Evolutionary conservation across 2,888 invertebrate species (phyloP), one percentile per base, ranked within the genome.

Genomic region (Phalangium opilio): DNA sequence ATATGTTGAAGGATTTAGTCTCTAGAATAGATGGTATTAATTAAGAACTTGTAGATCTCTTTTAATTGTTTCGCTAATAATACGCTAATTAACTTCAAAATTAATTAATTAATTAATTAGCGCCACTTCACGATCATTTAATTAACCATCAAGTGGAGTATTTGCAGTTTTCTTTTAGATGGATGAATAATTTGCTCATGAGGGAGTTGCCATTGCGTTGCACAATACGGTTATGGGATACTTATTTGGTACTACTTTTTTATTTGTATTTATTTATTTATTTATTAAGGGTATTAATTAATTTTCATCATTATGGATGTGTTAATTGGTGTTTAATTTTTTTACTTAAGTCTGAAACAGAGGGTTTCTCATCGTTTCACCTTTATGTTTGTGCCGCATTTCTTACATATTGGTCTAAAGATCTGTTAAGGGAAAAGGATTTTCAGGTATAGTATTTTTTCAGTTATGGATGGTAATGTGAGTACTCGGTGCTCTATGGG

Each of bases 381-480:
- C 75, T 96, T 15, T 99, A 98, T 68, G 95, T 99, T 1, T 96
- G 96, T 70, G 98, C 96, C n/a, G 93, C 98, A 5, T 98, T 99
- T 69, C 73, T 99, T 8, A 74, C 90, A 12, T 82, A 87, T 61
- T 98, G 95, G 87, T 78, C 91, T 43, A 80, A 83, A 55, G 79
- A 86, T 62, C 72, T 98, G 45, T 76, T 91, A 67, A 72, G 78
- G 55, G 89, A 98, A 70, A 79, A 76, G 58, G 98, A 99, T 68
- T 99, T 99, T 72, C 96, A 96, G 74, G 89, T 82, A 63, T 48
- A 44, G 11, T 38, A 17, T 38, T 19, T 15, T 20, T 21, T 43
- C 8, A 11, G 19, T 33, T n/a, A n/a, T n/a, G n/a, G n/a, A n/a
- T n/a, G n/a, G n/a, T n/a, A n/a, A n/a, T n/a, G n/a, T n/a, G n/a